Evolutionary conservation across 2,888 invertebrate species (phyloP).

Genomic region (Calliscelio sp.): DNA sequence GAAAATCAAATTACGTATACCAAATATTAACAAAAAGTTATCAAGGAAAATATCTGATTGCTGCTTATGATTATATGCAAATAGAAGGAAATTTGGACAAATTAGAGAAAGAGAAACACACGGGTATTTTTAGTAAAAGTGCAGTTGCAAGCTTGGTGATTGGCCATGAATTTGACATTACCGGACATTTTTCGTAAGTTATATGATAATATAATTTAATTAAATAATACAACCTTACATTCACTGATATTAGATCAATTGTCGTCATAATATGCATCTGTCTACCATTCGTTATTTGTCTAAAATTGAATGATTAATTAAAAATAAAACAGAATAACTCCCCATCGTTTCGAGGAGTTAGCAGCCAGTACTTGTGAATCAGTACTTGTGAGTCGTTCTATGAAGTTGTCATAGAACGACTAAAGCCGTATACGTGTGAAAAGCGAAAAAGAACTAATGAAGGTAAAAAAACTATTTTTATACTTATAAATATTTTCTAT

Average conservation of each 20-base stretch:
- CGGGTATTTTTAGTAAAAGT: not conserved
- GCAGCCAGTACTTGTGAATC: not conserved
- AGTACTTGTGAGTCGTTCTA: not conserved
- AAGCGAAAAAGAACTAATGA: too few relatives aligned
- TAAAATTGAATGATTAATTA: not conserved
- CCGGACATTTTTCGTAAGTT: not conserved
- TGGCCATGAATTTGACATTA: not conserved
- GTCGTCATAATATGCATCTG: too few relatives aligned
- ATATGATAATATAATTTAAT: not conserved
- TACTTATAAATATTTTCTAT: too few relatives aligned
- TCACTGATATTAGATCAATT: not conserved
- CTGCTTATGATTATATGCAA: not conserved
- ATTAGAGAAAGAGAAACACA: not conserved
- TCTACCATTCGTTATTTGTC: too few relatives aligned
- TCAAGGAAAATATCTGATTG: not conserved
- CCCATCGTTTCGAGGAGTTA: not conserved
- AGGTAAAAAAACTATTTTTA: too few relatives aligned
- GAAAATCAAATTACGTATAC: not conserved
- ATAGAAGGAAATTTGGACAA: not conserved
- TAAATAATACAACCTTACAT: conserved; percentile 1
- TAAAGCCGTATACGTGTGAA: too few relatives aligned
- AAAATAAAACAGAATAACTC: not conserved
- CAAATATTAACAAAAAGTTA: not conserved
- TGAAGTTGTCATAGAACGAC: too few relatives aligned
- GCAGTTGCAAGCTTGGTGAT: not conserved